Base-by-base conservation (phyloP, 2,113 vertebrate species). In the Bubalus kerabau region DNA sequence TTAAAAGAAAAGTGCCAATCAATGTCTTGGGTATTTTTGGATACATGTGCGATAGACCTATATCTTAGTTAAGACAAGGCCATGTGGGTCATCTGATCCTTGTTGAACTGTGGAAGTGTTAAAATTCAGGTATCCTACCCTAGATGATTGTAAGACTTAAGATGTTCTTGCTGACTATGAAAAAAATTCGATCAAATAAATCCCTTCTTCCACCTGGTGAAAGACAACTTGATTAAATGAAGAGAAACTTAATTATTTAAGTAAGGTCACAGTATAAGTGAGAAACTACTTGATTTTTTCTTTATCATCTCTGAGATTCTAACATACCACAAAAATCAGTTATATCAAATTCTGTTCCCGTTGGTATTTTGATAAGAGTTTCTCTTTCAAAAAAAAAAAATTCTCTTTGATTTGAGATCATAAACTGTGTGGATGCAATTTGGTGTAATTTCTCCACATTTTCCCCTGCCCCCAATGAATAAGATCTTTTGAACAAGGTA, bases 201-300 rank as follows among this genome's bases (percentile, higher is more conserved):
- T 94, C 40, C 48, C 23, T 78, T 90, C 94, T 98, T 97, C 96
- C 92, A 96, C 92, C 80, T 96, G 87, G 74, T 97, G 90, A 97
- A 92, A 93, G 82, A 87, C 5, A 94, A 97, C 96, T 87, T 95
- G 52, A 91, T 97, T 95, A 97, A 96, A 96, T 92, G 40, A 97
- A 95, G 81, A 95, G 90, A 98, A 89, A 84, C 32, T n/a, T 97
- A 92, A 96, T 97, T 94, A 86, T 91, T 96, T 96, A 97, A 95
- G 12, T 96, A 95, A 97, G 92, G 90, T 96, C 87, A 94, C 87
- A 56, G 36, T 87, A 92, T 85, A 23, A 92, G 54, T 96, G 90
- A 84, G 92, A 97, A 86, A 97, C 83, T 32, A 88, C 57, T 93
- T 71, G 9, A 59, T 88, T 93, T 96, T 80, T 87, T 46, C 52